A percentile compares a stretch with the other conserved stretches of the same genome.
Evolutionary conservation across 2,797 vertebrate species (phyloP).

Genomic region (Dermochelys coriacea): DNA sequence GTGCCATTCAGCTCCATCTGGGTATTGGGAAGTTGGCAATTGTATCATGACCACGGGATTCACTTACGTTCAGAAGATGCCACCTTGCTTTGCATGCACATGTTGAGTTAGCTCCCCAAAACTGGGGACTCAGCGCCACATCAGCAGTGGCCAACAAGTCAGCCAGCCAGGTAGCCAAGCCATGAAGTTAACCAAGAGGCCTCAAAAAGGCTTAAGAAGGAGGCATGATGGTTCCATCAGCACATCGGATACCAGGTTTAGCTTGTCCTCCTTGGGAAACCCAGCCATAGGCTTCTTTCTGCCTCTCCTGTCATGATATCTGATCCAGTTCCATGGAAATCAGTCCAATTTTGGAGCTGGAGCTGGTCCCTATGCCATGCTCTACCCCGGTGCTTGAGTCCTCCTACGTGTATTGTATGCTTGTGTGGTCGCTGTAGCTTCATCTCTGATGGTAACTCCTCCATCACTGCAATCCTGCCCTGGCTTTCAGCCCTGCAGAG

Average conservation of each 20-base stretch:
- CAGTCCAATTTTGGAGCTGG: background rate
- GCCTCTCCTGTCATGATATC: background rate
- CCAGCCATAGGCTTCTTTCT: background rate
- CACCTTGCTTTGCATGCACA: background rate
- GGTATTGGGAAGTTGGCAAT: background rate
- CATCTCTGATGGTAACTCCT: background rate
- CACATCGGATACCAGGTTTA: background rate
- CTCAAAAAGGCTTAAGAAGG: background rate
- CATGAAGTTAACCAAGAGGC: background rate
- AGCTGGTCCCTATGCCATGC: background rate
- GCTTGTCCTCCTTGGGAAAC: background rate
- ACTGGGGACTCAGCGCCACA: background rate
- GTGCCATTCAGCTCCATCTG: background rate
- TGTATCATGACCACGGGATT: background rate
- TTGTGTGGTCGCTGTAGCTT: background rate
- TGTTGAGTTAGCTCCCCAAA: background rate
- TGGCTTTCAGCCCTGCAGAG: too few relatives aligned
- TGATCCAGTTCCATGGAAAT: background rate
- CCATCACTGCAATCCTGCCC: background rate
- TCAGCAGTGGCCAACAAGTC: background rate
- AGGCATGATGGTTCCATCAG: background rate
- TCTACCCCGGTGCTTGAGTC: background rate
- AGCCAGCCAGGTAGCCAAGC: background rate
- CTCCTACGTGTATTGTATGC: background rate
- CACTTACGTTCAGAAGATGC: background rate